Evolutionary conservation across 1,140 invertebrate species (phyloP).

Genomic region (Telenomus remus): DNA sequence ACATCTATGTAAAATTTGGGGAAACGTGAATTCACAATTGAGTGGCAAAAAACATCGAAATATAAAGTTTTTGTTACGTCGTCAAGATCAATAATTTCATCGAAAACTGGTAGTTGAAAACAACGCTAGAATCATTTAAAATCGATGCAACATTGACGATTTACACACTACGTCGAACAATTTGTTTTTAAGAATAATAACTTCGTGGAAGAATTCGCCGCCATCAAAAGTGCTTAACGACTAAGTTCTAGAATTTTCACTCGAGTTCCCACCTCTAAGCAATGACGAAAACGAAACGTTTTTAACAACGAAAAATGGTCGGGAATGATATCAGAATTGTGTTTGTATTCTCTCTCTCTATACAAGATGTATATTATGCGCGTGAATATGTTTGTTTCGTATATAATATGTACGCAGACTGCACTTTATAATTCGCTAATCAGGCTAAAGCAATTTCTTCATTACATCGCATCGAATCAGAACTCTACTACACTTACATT

Average conservation of each 20-base stretch:
- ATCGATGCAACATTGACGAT: conserved; percentile 53
- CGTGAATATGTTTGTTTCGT: conserved; percentile 23
- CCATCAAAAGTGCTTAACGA: conserved; percentile 65
- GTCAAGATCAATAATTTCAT: conserved; percentile 35
- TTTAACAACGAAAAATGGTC: conserved; percentile 53
- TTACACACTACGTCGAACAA: conserved; percentile 55
- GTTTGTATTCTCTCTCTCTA: conserved; percentile 38
- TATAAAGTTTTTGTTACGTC: conserved; percentile 29
- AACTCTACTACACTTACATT: conserved; percentile 49
- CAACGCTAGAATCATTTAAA: conserved; percentile 49
- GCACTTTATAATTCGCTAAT: conserved; percentile 47
- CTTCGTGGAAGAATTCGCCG: conserved; percentile 71
- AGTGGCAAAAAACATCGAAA: conserved; percentile 50
- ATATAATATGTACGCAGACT: conserved; percentile 45
- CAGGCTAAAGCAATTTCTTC: conserved; percentile 57
- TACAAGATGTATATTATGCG: conserved; percentile 53
- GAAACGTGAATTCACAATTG: conserved; percentile 38
- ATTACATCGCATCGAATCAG: conserved; percentile 46
- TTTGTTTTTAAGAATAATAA: conserved; percentile 54
- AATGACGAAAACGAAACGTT: conserved; percentile 57
- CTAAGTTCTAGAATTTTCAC: conserved; percentile 61
- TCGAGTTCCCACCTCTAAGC: conserved; percentile 56
- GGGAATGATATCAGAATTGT: conserved; percentile 58
- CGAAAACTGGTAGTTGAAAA: conserved; percentile 46
- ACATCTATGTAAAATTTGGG: conserved; percentile 45